phyloP scores from a whole-genome alignment of 2,888 invertebrate species.

The Pegoplata infirma region DNA sequence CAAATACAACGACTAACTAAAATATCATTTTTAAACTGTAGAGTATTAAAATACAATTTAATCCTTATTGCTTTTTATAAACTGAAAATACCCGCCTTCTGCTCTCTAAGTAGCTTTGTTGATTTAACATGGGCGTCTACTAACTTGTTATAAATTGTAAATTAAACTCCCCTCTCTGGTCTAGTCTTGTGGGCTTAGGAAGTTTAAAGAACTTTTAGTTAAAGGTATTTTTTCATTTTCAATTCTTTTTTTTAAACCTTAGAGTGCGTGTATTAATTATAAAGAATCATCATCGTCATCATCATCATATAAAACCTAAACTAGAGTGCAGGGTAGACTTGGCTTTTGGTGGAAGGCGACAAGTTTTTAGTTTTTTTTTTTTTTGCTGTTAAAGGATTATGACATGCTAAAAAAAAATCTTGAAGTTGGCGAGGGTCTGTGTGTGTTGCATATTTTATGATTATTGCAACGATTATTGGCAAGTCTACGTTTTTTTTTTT shows the following conservation, averaged over 20 bases:
- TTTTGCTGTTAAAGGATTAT: constrained; percentile 55
- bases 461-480: constrained; percentile 61
- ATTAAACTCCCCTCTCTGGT: constrained; percentile 29
- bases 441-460: constrained; percentile 58
- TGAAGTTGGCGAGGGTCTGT: background rate
- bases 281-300: constrained; percentile 43
- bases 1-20: too few relatives aligned
- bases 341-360: background rate
- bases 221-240: background rate
- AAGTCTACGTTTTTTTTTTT: constrained; percentile 24
- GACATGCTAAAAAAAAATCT: constrained; percentile 57
- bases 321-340: constrained; percentile 9
- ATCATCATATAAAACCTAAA: constrained; percentile 13
- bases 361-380: constrained; percentile 8
- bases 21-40: too few relatives aligned
- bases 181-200: constrained; percentile 3
- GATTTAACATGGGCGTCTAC: constrained; percentile 56
- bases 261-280: constrained; percentile 58
- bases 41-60: too few relatives aligned
- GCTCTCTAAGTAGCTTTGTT: constrained; percentile 52
- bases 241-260: background rate
- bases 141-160: constrained; percentile 61
- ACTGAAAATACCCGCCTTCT: constrained; percentile 53
- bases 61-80: constrained; percentile 27
- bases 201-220: constrained; percentile 4